Base-by-base conservation (phyloP, 2,888 invertebrate species). In the Ichneumoninae sp. region DNA sequence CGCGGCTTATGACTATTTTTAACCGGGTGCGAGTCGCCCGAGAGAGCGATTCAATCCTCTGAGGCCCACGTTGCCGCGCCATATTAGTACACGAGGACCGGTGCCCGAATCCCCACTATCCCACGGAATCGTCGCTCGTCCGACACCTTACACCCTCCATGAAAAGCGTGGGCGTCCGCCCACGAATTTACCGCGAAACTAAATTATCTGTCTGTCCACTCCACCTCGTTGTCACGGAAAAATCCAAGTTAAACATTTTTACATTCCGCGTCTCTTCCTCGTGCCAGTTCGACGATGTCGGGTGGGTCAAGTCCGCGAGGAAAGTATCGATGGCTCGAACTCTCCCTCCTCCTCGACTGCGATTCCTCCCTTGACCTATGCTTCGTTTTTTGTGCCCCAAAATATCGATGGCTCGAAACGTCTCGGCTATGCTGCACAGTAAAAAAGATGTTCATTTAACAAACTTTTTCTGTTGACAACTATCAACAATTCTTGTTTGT, bases 21-120 rank as follows among this genome's bases (percentile, higher is more conserved):
- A 92, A 92, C 91, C 90, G 79, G 71, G 87, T 87, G 86, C 89
- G 92, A 91, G 90, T 91, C 90, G 89, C 90, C 89, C 88, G 89
- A 71, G 84, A 68, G 72, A 40, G 89, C 88, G 89, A 75, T 85
- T 90, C 89, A 90, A 92, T 91, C 89, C 91, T 86, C 91, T 47
- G 13, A 92, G 92, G 91, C 91, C 92, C 90, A 78, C 90, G 90
- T 89, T 91, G 90, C 91, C 93, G 90, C 93, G 93, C 93, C 93
- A 93, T 93, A 93, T 93, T 93, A 93, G 93, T 93, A 90, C 93
- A 93, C 93, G 92, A 54, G 91, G 87, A 89, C 89, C 89, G 88
- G 91, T 89, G 88, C 86, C 80, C 91, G 90, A 91, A 92, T 92
- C 92, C 92, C 92, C 92, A 92, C 93, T 91, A 90, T 92, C 89